phyloP scores from a whole-genome alignment of 2,113 vertebrate genomes.

The Apeltes quadracus region DNA sequence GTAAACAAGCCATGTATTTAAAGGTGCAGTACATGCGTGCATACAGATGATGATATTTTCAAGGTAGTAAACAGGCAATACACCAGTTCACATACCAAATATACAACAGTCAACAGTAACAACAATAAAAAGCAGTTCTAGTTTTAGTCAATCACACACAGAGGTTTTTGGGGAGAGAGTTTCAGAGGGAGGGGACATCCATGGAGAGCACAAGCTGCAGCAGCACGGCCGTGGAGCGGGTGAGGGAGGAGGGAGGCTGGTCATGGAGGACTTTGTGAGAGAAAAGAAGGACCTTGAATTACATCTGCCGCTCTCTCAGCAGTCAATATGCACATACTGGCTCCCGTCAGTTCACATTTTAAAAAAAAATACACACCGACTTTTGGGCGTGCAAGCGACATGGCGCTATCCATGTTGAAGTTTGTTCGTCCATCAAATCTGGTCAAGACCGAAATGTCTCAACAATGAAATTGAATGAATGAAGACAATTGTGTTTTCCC shows the following conservation, averaged over 20 bases:
- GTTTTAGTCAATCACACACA: not conserved
- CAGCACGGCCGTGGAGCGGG: not conserved
- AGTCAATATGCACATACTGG: not conserved
- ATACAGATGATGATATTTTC: not conserved
- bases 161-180: not conserved
- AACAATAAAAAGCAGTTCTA: not conserved
- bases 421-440: not conserved
- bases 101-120: not conserved
- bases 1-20: constrained; percentile 29
- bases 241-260: not conserved
- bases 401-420: not conserved
- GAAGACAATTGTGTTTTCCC: not conserved
- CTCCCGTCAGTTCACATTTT: not conserved
- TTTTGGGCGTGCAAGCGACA: not conserved
- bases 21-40: not conserved
- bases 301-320: not conserved
- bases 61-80: not conserved
- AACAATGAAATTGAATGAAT: not conserved
- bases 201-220: not conserved
- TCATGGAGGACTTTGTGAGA: not conserved
- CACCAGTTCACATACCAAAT: not conserved
- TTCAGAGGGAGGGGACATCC: not conserved
- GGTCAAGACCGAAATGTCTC: not conserved
- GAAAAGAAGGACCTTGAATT: constrained; percentile 1
- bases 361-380: not conserved